Percentiles rank a stretch among this genome's conserved stretches.
These are phyloP conservation scores for Hemicentrotus pulcherrimus DNA, from an alignment of 35 echinoderm and acorn worm genomes.

Conservation along the genomic window DNA sequence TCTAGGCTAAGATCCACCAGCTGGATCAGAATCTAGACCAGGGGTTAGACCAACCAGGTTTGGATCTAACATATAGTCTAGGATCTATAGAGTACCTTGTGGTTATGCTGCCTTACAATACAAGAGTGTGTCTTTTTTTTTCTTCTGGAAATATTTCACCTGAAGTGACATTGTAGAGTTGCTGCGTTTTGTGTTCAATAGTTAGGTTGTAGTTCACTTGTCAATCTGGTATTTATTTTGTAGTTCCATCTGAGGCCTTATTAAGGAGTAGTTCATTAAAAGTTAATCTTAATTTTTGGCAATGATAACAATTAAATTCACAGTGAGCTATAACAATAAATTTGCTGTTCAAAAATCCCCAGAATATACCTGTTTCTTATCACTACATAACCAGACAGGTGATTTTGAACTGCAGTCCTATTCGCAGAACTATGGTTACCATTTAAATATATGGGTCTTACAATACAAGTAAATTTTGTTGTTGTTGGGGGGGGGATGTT, in stretches of 20 bases:
- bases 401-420: too few relatives aligned
- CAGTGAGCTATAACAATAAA: background rate
- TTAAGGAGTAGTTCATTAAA: background rate
- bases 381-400: background rate
- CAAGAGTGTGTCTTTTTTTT: slow-evolving; percentile 7
- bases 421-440: too few relatives aligned
- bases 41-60: too few relatives aligned
- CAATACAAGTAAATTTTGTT: too few relatives aligned
- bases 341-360: background rate
- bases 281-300: background rate
- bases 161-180: slow-evolving; percentile 13
- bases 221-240: background rate
- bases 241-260: slow-evolving; percentile 9
- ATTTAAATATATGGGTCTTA: too few relatives aligned
- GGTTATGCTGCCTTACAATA: slow-evolving; percentile 16
- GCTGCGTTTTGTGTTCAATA: background rate
- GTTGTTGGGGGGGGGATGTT: too few relatives aligned
- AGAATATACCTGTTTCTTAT: background rate
- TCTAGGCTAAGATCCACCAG: too few relatives aligned
- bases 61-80: background rate
- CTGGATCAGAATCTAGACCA: too few relatives aligned
- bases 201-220: background rate
- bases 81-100: slow-evolving; percentile 2
- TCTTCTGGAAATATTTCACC: background rate
- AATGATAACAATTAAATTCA: background rate